Percentiles rank a stretch among this genome's conserved stretches.
These are phyloP conservation scores for Ommatoiulus sabulosus DNA, from an alignment of 2,888 invertebrate genomes.

Conservation along the genomic window DNA sequence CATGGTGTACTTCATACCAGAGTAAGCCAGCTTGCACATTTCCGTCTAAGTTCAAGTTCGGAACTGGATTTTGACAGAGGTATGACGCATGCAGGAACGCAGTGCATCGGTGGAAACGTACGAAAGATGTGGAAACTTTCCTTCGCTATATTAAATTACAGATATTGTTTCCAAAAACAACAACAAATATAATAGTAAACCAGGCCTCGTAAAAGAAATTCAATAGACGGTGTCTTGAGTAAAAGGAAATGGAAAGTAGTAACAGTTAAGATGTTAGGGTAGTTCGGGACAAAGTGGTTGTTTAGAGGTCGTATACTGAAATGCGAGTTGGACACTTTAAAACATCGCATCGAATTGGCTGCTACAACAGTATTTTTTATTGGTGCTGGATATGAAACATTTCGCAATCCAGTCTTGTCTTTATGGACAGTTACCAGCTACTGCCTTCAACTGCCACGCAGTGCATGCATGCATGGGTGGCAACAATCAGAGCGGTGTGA, in stretches of 20 bases:
- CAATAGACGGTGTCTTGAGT: background rate
- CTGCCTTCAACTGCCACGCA: too few relatives aligned
- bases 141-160: too few relatives aligned
- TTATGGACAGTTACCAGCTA: background rate
- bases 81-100: too few relatives aligned
- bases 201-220: background rate
- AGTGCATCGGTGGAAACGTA: background rate
- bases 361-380: background rate
- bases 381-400: background rate
- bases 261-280: background rate
- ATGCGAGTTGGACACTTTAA: background rate
- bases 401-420: background rate
- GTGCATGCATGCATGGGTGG: too few relatives aligned
- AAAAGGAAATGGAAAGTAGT: background rate
- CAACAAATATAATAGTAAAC: too few relatives aligned
- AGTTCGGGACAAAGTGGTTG: background rate
- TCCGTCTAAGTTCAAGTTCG: too few relatives aligned
- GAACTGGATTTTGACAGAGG: too few relatives aligned
- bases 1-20: too few relatives aligned
- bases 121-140: too few relatives aligned
- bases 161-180: too few relatives aligned
- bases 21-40: too few relatives aligned
- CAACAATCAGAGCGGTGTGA: too few relatives aligned
- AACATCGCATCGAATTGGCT: background rate
- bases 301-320: conserved; percentile 6